Conservation (phyloP, 2,888 invertebrate genomes). For the Notodonta dromedarius region DNA sequence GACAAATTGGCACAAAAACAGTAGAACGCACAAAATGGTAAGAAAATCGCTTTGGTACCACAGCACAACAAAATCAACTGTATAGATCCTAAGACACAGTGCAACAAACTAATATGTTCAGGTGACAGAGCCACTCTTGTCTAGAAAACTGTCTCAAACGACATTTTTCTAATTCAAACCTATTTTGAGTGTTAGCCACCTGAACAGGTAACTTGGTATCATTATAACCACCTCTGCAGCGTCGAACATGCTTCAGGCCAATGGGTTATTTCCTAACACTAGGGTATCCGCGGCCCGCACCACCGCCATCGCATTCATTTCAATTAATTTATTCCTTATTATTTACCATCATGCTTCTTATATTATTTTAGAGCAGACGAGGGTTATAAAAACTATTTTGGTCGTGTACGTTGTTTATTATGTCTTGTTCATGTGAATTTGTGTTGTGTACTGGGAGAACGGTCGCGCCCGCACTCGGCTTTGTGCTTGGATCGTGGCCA, state of each 20-base stretch:
- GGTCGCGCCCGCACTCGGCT: slow-evolving; percentile 80
- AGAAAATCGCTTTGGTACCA: slow-evolving; percentile 54
- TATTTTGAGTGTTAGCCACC: neutral
- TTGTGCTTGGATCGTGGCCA: slow-evolving; percentile 75
- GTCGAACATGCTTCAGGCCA: too few species aligned
- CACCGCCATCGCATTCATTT: slow-evolving; percentile 55
- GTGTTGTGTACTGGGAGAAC: slow-evolving; percentile 79
- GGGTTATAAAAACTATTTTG: slow-evolving; percentile 81
- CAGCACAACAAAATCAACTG: slow-evolving; percentile 33
- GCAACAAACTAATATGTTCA: too few species aligned
- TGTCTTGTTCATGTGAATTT: slow-evolving; percentile 84
- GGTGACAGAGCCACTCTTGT: too few species aligned
- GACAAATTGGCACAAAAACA: slow-evolving; percentile 59
- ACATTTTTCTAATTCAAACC: neutral
- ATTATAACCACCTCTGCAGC: too few species aligned
- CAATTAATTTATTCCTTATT: slow-evolving; percentile 51
- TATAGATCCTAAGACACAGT: neutral
- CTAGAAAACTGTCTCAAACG: neutral
- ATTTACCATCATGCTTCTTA: slow-evolving; percentile 72
- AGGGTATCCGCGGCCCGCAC: slow-evolving; percentile 67
- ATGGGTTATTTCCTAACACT: neutral
- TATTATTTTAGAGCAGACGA: slow-evolving; percentile 66
- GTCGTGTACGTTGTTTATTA: slow-evolving; percentile 74
- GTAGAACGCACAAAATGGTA: slow-evolving; percentile 60
- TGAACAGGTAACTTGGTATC: neutral